Conservation (phyloP, 2,113 vertebrate genomes). For the Taxidea taxus region DNA sequence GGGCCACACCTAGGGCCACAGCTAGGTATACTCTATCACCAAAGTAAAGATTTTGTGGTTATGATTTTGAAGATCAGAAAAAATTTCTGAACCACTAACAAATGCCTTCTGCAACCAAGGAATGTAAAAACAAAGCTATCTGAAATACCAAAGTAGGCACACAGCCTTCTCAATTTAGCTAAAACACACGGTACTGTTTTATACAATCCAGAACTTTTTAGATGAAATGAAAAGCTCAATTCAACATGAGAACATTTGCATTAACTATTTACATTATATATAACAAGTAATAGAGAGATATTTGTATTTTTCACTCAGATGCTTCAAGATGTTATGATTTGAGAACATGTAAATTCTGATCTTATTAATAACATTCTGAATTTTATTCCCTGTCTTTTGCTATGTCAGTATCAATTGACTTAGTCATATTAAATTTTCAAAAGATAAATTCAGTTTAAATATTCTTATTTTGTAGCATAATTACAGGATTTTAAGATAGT, state of each 20-base stretch:
- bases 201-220: not conserved
- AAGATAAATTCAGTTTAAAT: constrained; percentile 8
- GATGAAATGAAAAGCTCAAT: not conserved
- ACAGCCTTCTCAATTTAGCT: not conserved
- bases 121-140: constrained; percentile 48
- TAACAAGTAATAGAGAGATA: not conserved
- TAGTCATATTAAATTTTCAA: not conserved
- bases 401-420: not conserved
- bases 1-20: not conserved
- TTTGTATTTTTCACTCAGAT: not conserved
- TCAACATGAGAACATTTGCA: not conserved
- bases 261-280: not conserved
- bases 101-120: constrained; percentile 38
- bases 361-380: constrained; percentile 5
- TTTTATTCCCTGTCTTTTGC: constrained; percentile 5
- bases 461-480: not conserved
- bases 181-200: not conserved
- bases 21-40: not conserved
- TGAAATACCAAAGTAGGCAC: constrained; percentile 19
- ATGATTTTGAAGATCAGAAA: constrained; percentile 46
- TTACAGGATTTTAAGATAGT: constrained; percentile 29
- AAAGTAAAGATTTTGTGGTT: constrained; percentile 21
- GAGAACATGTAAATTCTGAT: not conserved
- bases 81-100: constrained; percentile 6
- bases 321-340: not conserved